Conservation (phyloP, 2,113 vertebrate genomes). For the Scartelaos histophorus region DNA sequence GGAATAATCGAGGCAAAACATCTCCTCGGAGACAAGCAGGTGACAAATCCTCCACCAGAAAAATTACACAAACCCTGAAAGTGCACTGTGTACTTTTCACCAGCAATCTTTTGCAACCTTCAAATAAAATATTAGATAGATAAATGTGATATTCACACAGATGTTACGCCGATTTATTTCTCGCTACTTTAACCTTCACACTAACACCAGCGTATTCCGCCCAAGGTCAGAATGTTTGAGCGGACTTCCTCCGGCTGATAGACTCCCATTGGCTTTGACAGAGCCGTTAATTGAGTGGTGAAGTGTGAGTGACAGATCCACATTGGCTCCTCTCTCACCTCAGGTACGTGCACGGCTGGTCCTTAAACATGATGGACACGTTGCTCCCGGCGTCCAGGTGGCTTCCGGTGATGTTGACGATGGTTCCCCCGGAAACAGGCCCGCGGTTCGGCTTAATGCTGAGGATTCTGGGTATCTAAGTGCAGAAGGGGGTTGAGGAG, state of each 20-base stretch:
- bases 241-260: constrained; percentile 2
- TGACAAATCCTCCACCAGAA: no score
- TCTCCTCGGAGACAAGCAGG: no score
- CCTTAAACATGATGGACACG: constrained; percentile 90
- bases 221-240: constrained; percentile 18
- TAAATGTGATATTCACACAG: not conserved
- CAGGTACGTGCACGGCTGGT: constrained; percentile 91
- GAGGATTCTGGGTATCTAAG: constrained; percentile 85
- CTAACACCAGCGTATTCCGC: not conserved
- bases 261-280: constrained; percentile 23
- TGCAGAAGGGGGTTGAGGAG: not conserved
- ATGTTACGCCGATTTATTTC: not conserved
- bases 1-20: no score
- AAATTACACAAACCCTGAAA: not conserved
- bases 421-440: constrained; percentile 92
- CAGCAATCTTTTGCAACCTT: not conserved
- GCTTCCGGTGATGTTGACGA: constrained; percentile 93
- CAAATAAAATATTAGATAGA: not conserved
- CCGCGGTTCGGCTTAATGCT: constrained; percentile 87
- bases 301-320: constrained; percentile 34
- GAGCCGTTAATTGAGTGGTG: constrained; percentile 47
- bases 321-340: constrained; percentile 74
- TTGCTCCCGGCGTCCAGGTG: constrained; percentile 95
- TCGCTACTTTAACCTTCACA: not conserved
- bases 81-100: not conserved